Percentiles rank a stretch among this genome's conserved stretches.
Conservation (phyloP, 1,140 invertebrate genomes). For the Diachasma alloeum region DNA sequence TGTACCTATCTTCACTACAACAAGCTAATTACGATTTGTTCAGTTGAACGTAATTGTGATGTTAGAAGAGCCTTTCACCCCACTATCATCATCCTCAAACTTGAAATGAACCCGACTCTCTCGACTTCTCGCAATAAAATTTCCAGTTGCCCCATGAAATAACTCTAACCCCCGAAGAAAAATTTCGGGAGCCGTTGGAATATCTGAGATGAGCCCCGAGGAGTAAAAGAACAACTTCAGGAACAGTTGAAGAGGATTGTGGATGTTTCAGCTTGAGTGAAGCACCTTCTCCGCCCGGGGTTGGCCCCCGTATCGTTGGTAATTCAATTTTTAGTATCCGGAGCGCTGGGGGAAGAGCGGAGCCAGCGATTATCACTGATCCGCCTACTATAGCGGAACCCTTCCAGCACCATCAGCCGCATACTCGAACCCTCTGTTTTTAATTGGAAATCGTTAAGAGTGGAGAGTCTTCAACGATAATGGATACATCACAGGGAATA, state of each 20-base stretch:
- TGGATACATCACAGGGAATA: background rate
- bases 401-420: background rate
- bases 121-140: background rate
- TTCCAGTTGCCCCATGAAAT: background rate
- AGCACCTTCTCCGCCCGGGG: background rate
- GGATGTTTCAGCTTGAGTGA: background rate
- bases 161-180: background rate
- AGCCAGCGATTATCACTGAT: constrained; percentile 6
- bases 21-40: too few relatives aligned
- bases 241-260: background rate
- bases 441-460: constrained; percentile 9
- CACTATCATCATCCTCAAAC: too few relatives aligned
- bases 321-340: constrained; percentile 16
- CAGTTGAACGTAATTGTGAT: too few relatives aligned
- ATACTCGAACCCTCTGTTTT: background rate
- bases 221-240: background rate
- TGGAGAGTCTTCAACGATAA: background rate
- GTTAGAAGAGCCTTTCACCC: too few relatives aligned
- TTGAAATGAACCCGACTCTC: background rate
- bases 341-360: background rate
- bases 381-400: background rate
- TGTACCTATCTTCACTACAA: too few relatives aligned
- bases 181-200: background rate
- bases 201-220: background rate
- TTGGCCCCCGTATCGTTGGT: constrained; percentile 14